Conservation (phyloP, 1,140 invertebrate genomes). For the Macrostomum lignano region DNA sequence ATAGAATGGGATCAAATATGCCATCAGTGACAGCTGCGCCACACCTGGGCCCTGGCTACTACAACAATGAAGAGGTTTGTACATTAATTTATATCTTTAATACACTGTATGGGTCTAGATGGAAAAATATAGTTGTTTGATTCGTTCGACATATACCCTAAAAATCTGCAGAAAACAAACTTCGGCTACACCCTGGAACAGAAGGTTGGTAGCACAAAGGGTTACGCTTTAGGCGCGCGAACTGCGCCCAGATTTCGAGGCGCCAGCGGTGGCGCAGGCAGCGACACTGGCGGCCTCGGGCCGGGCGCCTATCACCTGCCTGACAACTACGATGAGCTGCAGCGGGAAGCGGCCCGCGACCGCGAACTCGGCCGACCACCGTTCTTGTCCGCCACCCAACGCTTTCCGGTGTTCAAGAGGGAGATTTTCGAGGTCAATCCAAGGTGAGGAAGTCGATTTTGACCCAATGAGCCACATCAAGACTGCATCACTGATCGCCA, state of each 20-base stretch:
- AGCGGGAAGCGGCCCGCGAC: constrained; percentile 11
- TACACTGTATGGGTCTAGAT: too few species aligned
- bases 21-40: too few species aligned
- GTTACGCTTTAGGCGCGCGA: constrained; percentile 19
- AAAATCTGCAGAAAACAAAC: too few species aligned
- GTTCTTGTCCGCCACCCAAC: constrained; percentile 14
- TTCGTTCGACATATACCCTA: too few species aligned
- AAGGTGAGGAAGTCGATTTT: constrained; percentile 12
- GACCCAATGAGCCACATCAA: background rate
- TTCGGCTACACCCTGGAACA: too few species aligned
- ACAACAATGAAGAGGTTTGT: too few species aligned
- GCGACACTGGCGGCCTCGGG: background rate
- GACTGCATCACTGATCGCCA: background rate
- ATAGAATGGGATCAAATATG: too few species aligned
- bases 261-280: constrained; percentile 6
- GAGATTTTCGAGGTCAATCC: constrained; percentile 16
- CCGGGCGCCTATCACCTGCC: background rate
- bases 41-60: too few species aligned
- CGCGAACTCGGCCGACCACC: constrained; percentile 15
- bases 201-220: constrained; percentile 15
- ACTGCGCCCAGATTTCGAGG: constrained; percentile 12
- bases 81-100: too few species aligned
- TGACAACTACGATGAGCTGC: constrained; percentile 5
- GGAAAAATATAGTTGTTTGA: too few species aligned
- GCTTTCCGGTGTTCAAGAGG: constrained; percentile 15